These are phyloP conservation scores for Vultur gryphus DNA, from an alignment of 2,797 vertebrate species.

Conservation along the genomic window DNA sequence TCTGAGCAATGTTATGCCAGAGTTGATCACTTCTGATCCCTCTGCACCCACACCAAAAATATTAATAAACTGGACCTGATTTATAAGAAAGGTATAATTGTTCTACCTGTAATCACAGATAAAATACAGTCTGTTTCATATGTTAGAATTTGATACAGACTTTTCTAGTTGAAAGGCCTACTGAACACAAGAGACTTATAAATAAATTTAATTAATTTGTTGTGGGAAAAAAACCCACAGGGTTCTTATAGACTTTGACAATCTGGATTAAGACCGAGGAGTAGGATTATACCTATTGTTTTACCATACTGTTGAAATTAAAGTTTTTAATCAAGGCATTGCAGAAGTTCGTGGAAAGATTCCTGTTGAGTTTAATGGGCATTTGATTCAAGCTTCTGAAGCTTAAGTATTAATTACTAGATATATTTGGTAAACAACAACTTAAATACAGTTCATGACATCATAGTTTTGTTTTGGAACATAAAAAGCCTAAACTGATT, in stretches of 20 bases:
- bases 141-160: neutral
- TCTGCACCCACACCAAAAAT: neutral
- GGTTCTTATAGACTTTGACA: neutral
- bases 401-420: neutral
- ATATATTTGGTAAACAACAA: neutral
- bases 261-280: accelerated
- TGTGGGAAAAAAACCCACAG: accelerated
- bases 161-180: neutral
- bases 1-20: neutral
- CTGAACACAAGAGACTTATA: neutral
- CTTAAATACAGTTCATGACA: neutral
- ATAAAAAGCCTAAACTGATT: neutral
- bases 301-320: neutral
- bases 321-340: neutral
- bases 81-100: neutral
- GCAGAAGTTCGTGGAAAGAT: neutral
- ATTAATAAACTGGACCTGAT: neutral
- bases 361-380: neutral
- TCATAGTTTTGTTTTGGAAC: neutral
- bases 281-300: neutral
- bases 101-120: neutral
- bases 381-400: neutral
- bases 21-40: neutral
- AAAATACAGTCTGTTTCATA: neutral
- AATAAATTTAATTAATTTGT: neutral